Percentiles rank a stretch among this genome's conserved stretches.
phyloP scores from a whole-genome alignment of 2,113 vertebrate species.

The Poicephalus gulielmi region DNA sequence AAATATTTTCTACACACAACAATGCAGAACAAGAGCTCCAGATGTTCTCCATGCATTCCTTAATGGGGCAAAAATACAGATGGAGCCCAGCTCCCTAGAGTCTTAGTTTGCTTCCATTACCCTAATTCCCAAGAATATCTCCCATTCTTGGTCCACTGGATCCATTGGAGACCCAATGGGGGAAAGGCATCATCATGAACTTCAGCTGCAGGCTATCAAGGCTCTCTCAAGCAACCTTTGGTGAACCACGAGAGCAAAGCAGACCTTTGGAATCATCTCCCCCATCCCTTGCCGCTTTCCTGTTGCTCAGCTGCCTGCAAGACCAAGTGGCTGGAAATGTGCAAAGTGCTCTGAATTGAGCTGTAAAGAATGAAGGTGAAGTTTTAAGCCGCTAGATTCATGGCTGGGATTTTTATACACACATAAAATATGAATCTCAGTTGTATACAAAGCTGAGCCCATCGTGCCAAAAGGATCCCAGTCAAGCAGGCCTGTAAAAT shows the following conservation, averaged over 20 bases:
- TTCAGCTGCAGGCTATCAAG: neutral
- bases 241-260: neutral
- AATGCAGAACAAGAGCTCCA: neutral
- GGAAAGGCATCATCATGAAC: neutral
- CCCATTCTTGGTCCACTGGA: too few relatives aligned
- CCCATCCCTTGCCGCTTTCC: slow-evolving; percentile 45
- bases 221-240: neutral
- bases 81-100: neutral
- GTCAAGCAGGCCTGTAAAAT: slow-evolving; percentile 80
- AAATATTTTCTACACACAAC: neutral
- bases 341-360: slow-evolving; percentile 62
- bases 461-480: slow-evolving; percentile 77
- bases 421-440: slow-evolving; percentile 81
- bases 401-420: slow-evolving; percentile 74
- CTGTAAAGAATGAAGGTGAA: slow-evolving; percentile 76
- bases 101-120: neutral
- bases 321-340: slow-evolving; percentile 59
- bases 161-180: neutral
- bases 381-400: slow-evolving; percentile 76
- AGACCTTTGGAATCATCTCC: neutral
- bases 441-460: slow-evolving; percentile 80
- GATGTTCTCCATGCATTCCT: neutral
- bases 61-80: neutral
- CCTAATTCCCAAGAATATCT: neutral
- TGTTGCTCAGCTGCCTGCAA: slow-evolving; percentile 32